A percentile compares a stretch with the other conserved stretches of the same genome.
These are phyloP conservation scores for Anomalospiza imberbis DNA, from an alignment of 2,797 vertebrate genomes.

Conservation along the genomic window DNA sequence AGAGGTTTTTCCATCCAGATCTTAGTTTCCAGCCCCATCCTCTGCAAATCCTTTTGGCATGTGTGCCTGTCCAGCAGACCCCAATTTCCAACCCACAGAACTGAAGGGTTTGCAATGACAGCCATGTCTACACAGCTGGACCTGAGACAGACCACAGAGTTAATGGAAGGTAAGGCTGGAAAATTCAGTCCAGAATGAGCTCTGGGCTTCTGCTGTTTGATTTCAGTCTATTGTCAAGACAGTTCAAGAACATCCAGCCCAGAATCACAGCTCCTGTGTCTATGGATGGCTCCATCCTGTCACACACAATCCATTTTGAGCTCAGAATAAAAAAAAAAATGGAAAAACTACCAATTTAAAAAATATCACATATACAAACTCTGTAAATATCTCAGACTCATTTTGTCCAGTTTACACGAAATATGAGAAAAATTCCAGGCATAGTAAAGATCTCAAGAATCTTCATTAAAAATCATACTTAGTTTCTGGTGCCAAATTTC, in stretches of 20 bases:
- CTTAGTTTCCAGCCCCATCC: background rate
- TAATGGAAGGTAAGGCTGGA: background rate
- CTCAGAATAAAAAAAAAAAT: background rate
- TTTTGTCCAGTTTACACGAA: background rate
- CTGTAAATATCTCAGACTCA: background rate
- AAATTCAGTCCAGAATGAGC: background rate
- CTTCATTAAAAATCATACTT: constrained; percentile 33
- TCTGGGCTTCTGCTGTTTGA: background rate
- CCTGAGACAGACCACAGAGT: background rate
- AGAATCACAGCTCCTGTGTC: fast-evolving
- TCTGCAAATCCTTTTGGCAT: background rate
- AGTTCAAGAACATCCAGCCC: background rate
- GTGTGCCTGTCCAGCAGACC: fast-evolving
- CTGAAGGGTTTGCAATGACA: background rate
- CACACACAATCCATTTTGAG: background rate
- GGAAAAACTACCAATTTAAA: background rate
- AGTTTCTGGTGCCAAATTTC: constrained; percentile 9
- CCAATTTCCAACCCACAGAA: background rate
- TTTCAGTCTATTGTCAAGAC: background rate
- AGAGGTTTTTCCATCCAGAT: background rate
- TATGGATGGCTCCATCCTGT: background rate
- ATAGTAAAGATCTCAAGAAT: background rate
- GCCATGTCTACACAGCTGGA: background rate
- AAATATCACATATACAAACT: background rate
- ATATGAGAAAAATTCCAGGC: background rate